Base-by-base conservation (phyloP, 2,888 invertebrate species). In the Eupsilia transversa region DNA sequence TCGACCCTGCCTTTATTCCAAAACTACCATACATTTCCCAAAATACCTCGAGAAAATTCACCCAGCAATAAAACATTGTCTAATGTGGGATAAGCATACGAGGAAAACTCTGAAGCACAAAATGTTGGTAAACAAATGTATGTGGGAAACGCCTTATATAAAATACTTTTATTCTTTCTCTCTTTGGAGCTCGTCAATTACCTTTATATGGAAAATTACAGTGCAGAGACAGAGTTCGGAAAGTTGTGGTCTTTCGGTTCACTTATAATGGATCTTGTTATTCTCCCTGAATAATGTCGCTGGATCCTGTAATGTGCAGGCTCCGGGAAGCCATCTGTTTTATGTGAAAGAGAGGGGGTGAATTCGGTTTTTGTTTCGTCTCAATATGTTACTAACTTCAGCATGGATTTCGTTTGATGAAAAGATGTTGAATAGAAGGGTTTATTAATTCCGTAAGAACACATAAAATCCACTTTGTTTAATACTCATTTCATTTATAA, bases 141-240 rank as follows among this genome's bases (percentile, higher is more conserved):
- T 38, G 30, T 43, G 23, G 41, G 30, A 46, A 23, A 54, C 43
- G 38, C 23, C 23, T 10, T 57, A 46, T 64, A 56, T 60, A n/a
- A 66, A 66, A 57, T 71, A 60, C 74, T 49, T 80, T 60, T 33
- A 65, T n/a, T 65, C 17, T 52, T 33, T 52, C 54, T 65, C 54
- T 33, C 33, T 65, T 33, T 20, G 65, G 56, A 56, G 33, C 33
- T 65, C 65, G 6, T 81, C 67, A 67, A 68, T 74, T 72, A 72
- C 69, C 52, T 54, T 80, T 54, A 54, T 71, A 60, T 56, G 49
- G 59, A 67, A 81, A 73, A 81, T 84, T 65, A 80, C 71, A 68
- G 67, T 46, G 74, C 74, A 80, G 12, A 30, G 52, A 83, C 14
- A 30, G 83, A 79, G 54, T 35, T 56, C 14, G 17, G 14, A 56